Evolutionary conservation across 2,113 vertebrate species (phyloP).

Genomic region (Hydropotes inermis): DNA sequence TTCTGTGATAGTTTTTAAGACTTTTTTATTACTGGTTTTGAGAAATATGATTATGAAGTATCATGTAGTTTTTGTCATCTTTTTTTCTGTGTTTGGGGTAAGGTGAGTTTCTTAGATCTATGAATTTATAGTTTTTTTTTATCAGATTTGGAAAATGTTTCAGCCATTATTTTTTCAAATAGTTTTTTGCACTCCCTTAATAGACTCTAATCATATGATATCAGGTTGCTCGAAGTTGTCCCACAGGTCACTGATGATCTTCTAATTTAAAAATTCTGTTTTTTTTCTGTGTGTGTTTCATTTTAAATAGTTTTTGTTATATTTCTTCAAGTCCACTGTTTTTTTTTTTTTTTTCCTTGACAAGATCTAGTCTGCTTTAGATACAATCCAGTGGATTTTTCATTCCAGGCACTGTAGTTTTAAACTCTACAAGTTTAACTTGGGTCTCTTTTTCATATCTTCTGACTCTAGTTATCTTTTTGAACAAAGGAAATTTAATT

Average conservation of each 20-base stretch:
- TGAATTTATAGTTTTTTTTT: neutral
- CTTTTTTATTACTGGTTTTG: conserved; percentile 1
- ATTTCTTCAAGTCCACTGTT: neutral
- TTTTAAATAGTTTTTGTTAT: neutral
- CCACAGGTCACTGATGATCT: neutral
- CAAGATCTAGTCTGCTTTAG: neutral
- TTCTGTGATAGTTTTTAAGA: neutral
- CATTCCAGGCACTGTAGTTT: neutral
- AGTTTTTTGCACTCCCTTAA: neutral
- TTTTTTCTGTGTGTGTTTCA: neutral
- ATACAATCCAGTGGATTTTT: neutral
- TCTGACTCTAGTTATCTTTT: neutral
- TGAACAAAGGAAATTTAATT: neutral
- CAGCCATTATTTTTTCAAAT: neutral
- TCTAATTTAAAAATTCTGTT: neutral
- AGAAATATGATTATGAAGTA: neutral
- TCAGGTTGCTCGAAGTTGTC: neutral
- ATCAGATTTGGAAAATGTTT: neutral
- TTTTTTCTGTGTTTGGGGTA: neutral
- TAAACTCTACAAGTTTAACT: neutral
- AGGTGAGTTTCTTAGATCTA: neutral
- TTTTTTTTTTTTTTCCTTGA: conserved; percentile 26
- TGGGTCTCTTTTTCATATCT: neutral
- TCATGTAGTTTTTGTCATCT: neutral
- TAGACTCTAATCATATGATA: neutral